Evolutionary conservation across 2,113 vertebrate species (phyloP).

Genomic region (Neodontobutis hainanensis): DNA sequence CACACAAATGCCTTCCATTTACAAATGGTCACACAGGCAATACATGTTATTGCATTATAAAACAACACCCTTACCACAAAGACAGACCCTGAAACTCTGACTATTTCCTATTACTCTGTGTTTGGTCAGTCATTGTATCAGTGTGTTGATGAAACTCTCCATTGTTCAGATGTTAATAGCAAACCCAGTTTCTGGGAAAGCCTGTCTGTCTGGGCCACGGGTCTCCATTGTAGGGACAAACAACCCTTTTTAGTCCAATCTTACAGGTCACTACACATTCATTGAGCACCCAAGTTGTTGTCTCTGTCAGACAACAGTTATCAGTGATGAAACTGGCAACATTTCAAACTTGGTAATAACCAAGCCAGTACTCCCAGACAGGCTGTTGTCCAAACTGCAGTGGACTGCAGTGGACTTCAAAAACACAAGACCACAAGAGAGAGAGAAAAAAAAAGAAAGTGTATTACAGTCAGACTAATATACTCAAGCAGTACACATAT

Average conservation of each 20-base stretch:
- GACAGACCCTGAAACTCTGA: constrained; percentile 13
- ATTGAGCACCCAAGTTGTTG: constrained; percentile 31
- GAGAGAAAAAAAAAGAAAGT: constrained; percentile 24
- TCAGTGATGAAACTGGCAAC: constrained; percentile 24
- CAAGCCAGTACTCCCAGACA: constrained; percentile 12
- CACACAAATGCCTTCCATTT: background rate
- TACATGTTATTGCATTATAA: background rate
- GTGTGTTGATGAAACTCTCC: constrained; percentile 44
- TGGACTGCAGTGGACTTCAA: constrained; percentile 13
- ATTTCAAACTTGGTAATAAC: constrained; percentile 33
- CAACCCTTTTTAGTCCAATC: constrained; percentile 56
- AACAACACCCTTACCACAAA: background rate
- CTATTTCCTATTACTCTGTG: constrained; percentile 11
- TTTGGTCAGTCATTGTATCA: constrained; percentile 31
- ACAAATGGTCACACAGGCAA: background rate
- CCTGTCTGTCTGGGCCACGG: constrained; percentile 57
- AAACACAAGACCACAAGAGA: constrained; percentile 33
- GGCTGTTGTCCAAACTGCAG: background rate
- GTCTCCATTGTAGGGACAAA: constrained; percentile 60
- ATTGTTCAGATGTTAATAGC: constrained; percentile 68
- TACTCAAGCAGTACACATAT: constrained; percentile 21
- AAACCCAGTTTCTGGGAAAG: constrained; percentile 63
- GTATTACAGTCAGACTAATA: constrained; percentile 16
- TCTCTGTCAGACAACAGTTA: constrained; percentile 20
- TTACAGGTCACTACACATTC: constrained; percentile 68